A percentile compares a stretch with the other conserved stretches of the same genome.
Evolutionary conservation across 2,797 vertebrate genomes (phyloP).

Genomic region (Alca torda): DNA sequence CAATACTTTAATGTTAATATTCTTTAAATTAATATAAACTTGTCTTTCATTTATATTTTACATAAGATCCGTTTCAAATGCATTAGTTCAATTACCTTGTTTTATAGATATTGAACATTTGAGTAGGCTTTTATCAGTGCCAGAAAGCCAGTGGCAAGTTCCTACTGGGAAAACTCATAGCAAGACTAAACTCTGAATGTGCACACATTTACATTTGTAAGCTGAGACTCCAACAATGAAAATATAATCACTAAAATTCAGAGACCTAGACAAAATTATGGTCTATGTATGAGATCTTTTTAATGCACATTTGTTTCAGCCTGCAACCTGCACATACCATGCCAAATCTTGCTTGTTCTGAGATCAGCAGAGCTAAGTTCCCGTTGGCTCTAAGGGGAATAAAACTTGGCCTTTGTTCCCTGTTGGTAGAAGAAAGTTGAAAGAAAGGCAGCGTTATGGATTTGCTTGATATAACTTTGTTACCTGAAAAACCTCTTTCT

Average conservation of each 20-base stretch:
- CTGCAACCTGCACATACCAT: background rate
- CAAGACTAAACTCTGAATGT: background rate
- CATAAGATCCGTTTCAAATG: background rate
- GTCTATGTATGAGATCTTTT: background rate
- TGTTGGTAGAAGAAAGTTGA: background rate
- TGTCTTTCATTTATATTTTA: background rate
- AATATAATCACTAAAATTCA: background rate
- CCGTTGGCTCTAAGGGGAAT: background rate
- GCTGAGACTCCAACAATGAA: background rate
- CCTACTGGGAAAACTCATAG: background rate
- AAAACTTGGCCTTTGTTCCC: background rate
- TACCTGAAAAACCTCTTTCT: background rate
- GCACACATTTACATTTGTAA: background rate
- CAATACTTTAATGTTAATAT: background rate
- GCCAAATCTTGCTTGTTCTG: background rate
- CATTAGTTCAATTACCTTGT: background rate
- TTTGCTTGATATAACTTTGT: background rate
- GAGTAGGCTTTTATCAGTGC: background rate
- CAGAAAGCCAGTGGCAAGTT: background rate
- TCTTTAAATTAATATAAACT: background rate
- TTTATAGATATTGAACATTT: background rate
- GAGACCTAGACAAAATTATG: background rate
- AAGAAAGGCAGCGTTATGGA: background rate
- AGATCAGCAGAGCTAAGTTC: background rate
- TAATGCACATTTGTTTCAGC: background rate